Evolutionary conservation across 2,888 invertebrate species (phyloP).

Genomic region (Heliothis peltigera): DNA sequence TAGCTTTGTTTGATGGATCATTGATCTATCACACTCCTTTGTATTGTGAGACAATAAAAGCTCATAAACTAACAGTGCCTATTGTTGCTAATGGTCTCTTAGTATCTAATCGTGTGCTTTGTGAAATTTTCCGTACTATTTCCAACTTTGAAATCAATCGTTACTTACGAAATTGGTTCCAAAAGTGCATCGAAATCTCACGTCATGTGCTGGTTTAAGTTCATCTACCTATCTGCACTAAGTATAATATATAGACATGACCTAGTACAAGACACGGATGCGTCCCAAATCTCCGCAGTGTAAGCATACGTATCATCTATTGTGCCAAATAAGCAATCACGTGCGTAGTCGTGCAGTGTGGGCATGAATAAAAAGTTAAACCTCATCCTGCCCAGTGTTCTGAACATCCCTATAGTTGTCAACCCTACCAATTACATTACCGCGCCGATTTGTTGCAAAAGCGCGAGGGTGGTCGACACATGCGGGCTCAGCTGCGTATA

Average conservation of each 20-base stretch:
- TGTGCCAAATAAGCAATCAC: conserved; percentile 56
- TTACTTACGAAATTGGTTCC: background rate
- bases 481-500: conserved; percentile 86
- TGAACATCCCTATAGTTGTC: conserved; percentile 52
- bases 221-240: conserved; percentile 6
- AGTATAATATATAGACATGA: conserved; percentile 41
- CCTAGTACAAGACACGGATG: conserved; percentile 50
- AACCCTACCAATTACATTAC: conserved; percentile 49
- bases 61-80: background rate
- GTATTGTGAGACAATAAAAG: background rate
- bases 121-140: background rate
- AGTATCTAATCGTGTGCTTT: too few species aligned
- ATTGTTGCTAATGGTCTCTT: too few species aligned
- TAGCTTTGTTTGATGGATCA: background rate
- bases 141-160: background rate
- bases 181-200: background rate
- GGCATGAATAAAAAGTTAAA: conserved; percentile 42
- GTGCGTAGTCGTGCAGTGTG: conserved; percentile 45
- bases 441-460: conserved; percentile 70
- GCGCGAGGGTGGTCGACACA: conserved; percentile 82
- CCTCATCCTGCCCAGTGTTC: conserved; percentile 36
- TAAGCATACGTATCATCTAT: conserved; percentile 45
- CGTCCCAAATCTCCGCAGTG: conserved; percentile 38
- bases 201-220: conserved; percentile 3
- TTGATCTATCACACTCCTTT: too few species aligned